Evolutionary conservation across 1,140 invertebrate genomes (phyloP).

Genomic region (Phthorimaea operculella): DNA sequence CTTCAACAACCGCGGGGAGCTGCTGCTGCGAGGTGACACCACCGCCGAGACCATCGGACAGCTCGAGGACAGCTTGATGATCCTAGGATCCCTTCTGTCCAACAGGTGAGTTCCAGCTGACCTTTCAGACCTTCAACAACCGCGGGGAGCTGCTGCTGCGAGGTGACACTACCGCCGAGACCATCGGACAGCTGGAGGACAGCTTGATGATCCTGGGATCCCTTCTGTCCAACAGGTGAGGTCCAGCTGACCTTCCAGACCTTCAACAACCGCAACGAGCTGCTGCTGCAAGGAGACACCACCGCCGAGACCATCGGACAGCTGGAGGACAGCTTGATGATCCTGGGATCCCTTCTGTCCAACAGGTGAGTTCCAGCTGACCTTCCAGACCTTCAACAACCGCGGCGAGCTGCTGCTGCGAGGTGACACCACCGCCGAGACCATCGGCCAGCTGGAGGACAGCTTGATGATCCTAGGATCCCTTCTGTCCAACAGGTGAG

Average conservation of each 20-base stretch:
- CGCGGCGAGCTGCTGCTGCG: slow-evolving; percentile 91
- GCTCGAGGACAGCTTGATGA: slow-evolving; percentile 96
- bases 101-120: slow-evolving; percentile 93
- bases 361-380: slow-evolving; percentile 93
- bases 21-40: slow-evolving; percentile 91
- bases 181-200: slow-evolving; percentile 93
- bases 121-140: slow-evolving; percentile 96
- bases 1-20: slow-evolving; percentile 95
- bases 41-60: slow-evolving; percentile 95
- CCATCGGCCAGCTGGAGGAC: slow-evolving; percentile 93
- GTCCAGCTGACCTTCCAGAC: slow-evolving; percentile 94
- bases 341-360: slow-evolving; percentile 91
- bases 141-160: slow-evolving; percentile 91
- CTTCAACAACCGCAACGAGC: slow-evolving; percentile 95
- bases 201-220: slow-evolving; percentile 96
- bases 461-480: slow-evolving; percentile 96
- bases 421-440: slow-evolving; percentile 95
- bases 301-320: slow-evolving; percentile 95
- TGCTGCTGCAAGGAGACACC: slow-evolving; percentile 91
- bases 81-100: slow-evolving; percentile 91
- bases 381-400: slow-evolving; percentile 96
- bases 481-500: slow-evolving; percentile 90
- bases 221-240: slow-evolving; percentile 90
- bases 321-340: slow-evolving; percentile 96
- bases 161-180: slow-evolving; percentile 95